Evolutionary conservation across 1,140 invertebrate species (phyloP).

Genomic region (Drosophila busckii): DNA sequence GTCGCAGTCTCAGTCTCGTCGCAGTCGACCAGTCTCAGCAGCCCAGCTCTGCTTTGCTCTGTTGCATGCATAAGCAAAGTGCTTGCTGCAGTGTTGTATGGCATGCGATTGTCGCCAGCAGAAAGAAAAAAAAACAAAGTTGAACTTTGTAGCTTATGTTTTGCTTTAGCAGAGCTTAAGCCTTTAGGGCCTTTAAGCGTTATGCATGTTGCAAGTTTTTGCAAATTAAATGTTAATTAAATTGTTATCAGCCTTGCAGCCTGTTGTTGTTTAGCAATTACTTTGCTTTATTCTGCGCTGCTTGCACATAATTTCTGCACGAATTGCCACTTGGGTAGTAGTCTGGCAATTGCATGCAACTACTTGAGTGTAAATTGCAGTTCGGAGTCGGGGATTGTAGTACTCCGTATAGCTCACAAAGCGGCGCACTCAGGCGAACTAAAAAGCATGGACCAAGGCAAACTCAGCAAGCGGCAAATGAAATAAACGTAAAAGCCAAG

Average conservation of each 20-base stretch:
- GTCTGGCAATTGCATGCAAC: conserved; percentile 32
- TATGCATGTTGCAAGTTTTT: conserved; percentile 42
- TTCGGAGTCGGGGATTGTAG: conserved; percentile 42
- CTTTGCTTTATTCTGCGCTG: conserved; percentile 21
- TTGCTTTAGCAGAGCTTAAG: conserved; percentile 6
- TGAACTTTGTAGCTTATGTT: conserved; percentile 13
- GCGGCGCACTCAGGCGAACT: conserved; percentile 51
- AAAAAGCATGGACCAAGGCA: conserved; percentile 27
- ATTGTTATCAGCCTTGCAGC: conserved; percentile 49
- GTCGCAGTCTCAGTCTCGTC: no score
- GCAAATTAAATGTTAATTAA: conserved; percentile 76
- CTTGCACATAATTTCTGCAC: conserved; percentile 69
- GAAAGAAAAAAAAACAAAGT: conserved; percentile 28
- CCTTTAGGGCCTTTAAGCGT: conserved; percentile 13
- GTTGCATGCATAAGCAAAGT: conserved; percentile 38
- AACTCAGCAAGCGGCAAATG: conserved; percentile 34
- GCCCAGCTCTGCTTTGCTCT: no score
- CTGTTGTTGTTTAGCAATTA: conserved; percentile 27
- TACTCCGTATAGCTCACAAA: conserved; percentile 57
- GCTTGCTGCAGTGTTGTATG: conserved; percentile 21
- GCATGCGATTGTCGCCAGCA: conserved; percentile 53
- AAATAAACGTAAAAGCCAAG: conserved; percentile 58
- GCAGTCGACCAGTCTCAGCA: no score
- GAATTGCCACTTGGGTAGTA: conserved; percentile 64
- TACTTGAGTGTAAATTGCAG: conserved; percentile 63